These are phyloP conservation scores for Eueides isabella DNA, from an alignment of 1,140 invertebrate genomes.

Conservation along the genomic window DNA sequence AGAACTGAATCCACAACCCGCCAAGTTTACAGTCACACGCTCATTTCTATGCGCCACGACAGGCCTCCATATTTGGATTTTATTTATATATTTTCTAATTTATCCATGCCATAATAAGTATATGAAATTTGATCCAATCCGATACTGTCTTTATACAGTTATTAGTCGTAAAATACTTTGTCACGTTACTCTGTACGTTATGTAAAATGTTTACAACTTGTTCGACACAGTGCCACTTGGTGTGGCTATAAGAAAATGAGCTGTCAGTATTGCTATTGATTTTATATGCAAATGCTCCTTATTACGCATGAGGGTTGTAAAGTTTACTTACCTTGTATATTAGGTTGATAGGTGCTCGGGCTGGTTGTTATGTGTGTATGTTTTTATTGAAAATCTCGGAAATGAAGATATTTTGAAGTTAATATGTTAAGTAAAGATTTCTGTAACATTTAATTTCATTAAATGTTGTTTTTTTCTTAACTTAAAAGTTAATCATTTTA, in stretches of 20 bases:
- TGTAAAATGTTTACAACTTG: conserved; percentile 15
- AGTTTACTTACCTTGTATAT: background rate
- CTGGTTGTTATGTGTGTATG: background rate
- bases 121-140: background rate
- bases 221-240: conserved; percentile 20
- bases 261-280: conserved; percentile 33
- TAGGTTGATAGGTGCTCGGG: background rate
- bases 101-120: too few species aligned
- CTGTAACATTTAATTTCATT: too few species aligned
- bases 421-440: background rate
- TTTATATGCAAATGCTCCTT: conserved; percentile 29
- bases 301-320: conserved; percentile 2
- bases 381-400: background rate
- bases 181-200: conserved; percentile 11
- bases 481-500: too few species aligned
- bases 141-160: conserved; percentile 16
- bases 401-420: background rate
- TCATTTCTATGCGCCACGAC: too few species aligned
- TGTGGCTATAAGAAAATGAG: conserved; percentile 26
- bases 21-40: too few species aligned
- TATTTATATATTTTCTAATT: too few species aligned
- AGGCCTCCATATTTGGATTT: too few species aligned
- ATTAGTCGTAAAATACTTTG: conserved; percentile 32
- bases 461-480: too few species aligned
- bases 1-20: too few species aligned